Evolutionary conservation across 30 jellyfish, hydroid and myxozoan genomes (phyloP).

Genomic region (Cassiopea andromeda): DNA sequence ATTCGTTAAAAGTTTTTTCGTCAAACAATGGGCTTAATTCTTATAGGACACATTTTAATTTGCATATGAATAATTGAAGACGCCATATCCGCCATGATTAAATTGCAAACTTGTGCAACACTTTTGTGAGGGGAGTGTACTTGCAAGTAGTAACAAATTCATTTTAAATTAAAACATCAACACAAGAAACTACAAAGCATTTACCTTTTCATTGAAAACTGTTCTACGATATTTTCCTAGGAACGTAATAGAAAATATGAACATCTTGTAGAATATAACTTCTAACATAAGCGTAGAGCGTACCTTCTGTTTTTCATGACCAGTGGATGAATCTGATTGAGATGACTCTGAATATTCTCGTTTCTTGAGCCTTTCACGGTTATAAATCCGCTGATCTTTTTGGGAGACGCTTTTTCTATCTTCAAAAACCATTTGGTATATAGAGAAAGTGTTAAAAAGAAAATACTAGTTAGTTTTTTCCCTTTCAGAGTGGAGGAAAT

Average conservation of each 20-base stretch:
- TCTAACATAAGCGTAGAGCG: neutral
- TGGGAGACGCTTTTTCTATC: neutral
- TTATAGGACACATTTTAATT: too few species aligned
- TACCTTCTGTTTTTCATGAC: neutral
- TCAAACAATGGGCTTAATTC: too few species aligned
- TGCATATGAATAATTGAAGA: too few species aligned
- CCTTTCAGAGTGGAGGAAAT: neutral
- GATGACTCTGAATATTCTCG: neutral
- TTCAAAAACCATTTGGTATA: slow-evolving; percentile 37
- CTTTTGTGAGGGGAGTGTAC: too few species aligned
- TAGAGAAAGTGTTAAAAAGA: neutral
- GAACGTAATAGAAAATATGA: neutral
- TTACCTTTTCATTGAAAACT: neutral
- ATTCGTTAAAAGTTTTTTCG: too few species aligned
- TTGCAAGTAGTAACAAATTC: neutral
- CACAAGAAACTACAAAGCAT: neutral
- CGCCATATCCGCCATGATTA: neutral
- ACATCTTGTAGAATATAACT: neutral
- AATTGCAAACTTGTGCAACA: neutral
- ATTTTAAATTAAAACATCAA: neutral
- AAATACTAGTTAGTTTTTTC: neutral
- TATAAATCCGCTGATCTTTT: neutral
- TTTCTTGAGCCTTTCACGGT: neutral
- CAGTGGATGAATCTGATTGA: neutral
- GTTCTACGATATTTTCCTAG: neutral